Evolutionary conservation across 1,140 invertebrate genomes (phyloP), one percentile per base, ranked within the genome.

Genomic region (Lutraria rhynchaena): DNA sequence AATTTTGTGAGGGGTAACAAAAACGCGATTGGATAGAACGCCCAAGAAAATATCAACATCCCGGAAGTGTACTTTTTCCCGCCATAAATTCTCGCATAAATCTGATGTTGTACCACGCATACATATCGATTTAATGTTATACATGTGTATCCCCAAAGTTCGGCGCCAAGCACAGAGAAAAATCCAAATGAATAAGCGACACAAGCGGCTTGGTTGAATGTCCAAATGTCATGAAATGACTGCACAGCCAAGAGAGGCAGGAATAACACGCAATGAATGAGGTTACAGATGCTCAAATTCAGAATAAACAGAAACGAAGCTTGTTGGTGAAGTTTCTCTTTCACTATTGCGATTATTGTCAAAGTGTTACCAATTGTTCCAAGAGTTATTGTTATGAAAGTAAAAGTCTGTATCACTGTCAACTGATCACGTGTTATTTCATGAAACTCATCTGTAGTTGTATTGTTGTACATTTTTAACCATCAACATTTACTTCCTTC

Each of bases 81-180:
- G 17, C 53, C 33, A 22, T 69, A 80, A 27, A 80, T 9, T 15
- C 37, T 35, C 5, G n/a, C 29, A 37, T 80, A 80, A 15, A 41
- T 9, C 9, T 69, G 63, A 33, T 69, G 57, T 15, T 55, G 22
- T 9, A 80, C 76, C 0, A 80, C 49, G 41, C 76, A 80, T 2
- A 69, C 29, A 27, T 80, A 80, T 17, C 76, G 27, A 51, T 80
- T 80, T 49, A 80, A 3, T 19, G 76, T 80, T 15, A 80, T 80
- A 37, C 53, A 80, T 19, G 57, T 80, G 27, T 69, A 70, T 13
- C 49, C 63, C 76, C 76, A 80, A 41, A 80, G 65, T 67, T 80
- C 76, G 5, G 65, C 67, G 9, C 76, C 76, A n/a, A 80, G 49
- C 13, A 53, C 67, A 2, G 49, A 80, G 55, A 80, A 80, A 22